Evolutionary conservation across 2,888 invertebrate species (phyloP).

Genomic region (Meganola albula): DNA sequence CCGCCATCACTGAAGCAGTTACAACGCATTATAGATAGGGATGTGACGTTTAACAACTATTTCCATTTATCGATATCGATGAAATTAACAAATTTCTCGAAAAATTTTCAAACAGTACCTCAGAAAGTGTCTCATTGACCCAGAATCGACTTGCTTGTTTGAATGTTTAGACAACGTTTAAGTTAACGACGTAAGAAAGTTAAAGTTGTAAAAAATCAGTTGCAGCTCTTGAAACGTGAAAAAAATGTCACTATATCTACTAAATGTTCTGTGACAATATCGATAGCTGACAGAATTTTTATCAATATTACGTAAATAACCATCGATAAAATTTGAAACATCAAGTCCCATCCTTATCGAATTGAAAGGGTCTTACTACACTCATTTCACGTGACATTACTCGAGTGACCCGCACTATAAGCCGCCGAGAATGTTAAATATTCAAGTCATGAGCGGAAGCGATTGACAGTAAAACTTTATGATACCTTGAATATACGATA

Average conservation of each 20-base stretch:
- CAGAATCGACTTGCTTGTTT: neutral
- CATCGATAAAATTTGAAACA: constrained; percentile 16
- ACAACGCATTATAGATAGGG: constrained; percentile 32
- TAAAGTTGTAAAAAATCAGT: neutral
- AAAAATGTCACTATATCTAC: neutral
- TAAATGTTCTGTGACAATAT: neutral
- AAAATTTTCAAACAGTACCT: neutral
- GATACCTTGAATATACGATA: constrained; percentile 11
- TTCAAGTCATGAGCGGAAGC: constrained; percentile 22
- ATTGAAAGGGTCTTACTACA: constrained; percentile 43
- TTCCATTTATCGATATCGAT: constrained; percentile 13
- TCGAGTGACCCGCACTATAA: constrained; percentile 54
- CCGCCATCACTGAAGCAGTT: constrained; percentile 25
- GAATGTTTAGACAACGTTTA: neutral
- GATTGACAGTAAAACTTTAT: constrained; percentile 3
- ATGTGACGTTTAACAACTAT: constrained; percentile 7
- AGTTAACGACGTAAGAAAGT: neutral
- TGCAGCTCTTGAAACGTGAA: neutral
- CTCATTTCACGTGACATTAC: constrained; percentile 72
- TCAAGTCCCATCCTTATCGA: constrained; percentile 35
- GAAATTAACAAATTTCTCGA: neutral
- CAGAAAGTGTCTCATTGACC: neutral
- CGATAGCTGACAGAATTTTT: neutral
- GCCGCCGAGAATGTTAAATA: constrained; percentile 26
- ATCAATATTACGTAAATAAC: neutral